These are phyloP conservation scores for Pseudolaguvia tuberculata DNA, from an alignment of 2,113 vertebrate genomes.

Conservation along the genomic window DNA sequence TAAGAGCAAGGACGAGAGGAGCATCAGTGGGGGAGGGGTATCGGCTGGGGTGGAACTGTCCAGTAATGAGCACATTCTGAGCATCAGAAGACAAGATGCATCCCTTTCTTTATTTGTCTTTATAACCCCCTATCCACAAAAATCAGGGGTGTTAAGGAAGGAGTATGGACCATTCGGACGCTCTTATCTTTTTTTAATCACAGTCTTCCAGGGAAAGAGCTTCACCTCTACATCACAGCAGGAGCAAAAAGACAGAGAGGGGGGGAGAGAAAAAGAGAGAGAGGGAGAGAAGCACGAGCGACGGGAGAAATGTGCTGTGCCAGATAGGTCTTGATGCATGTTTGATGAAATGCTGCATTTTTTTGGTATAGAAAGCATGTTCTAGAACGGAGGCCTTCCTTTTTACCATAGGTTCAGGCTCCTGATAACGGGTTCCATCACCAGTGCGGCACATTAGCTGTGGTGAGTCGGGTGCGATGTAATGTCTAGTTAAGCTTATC, in stretches of 20 bases:
- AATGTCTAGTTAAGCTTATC: constrained; percentile 63
- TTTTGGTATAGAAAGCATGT: constrained; percentile 53
- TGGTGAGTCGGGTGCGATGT: constrained; percentile 59
- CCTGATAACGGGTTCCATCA: constrained; percentile 45
- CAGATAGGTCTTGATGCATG: constrained; percentile 51
- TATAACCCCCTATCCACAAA: constrained; percentile 21
- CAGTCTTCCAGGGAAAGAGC: constrained; percentile 54
- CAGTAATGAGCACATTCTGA: constrained; percentile 73
- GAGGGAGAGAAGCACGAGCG: constrained; percentile 46
- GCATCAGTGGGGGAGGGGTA: constrained; percentile 70
- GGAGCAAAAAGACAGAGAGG: constrained; percentile 44
- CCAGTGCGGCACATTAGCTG: constrained; percentile 50
- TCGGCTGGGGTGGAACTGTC: constrained; percentile 73
- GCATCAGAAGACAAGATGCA: constrained; percentile 63
- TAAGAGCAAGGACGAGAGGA: constrained; percentile 66
- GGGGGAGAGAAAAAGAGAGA: background rate
- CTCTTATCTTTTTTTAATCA: constrained; percentile 33
- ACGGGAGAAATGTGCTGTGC: constrained; percentile 48
- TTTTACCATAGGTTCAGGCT: constrained; percentile 47
- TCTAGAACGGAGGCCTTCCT: constrained; percentile 45
- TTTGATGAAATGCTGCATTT: constrained; percentile 49
- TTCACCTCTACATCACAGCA: constrained; percentile 53
- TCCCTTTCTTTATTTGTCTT: constrained; percentile 49
- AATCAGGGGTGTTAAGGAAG: constrained; percentile 47
- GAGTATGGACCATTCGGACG: constrained; percentile 39